phyloP scores from a whole-genome alignment of 2,113 vertebrate species.

The Cyanoliseus patagonus region DNA sequence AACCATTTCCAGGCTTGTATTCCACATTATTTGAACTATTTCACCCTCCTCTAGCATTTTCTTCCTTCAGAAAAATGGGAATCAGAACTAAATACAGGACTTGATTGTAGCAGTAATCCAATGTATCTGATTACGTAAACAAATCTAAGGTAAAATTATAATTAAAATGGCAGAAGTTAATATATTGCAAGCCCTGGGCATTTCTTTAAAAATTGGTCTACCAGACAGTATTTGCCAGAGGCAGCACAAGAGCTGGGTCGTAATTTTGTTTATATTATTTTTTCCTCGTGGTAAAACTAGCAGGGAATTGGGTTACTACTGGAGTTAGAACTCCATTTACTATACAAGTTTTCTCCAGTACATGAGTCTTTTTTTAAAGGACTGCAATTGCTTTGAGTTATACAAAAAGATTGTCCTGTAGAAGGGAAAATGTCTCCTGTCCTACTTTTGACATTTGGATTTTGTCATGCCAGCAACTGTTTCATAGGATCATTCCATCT shows the following conservation, averaged over 20 bases:
- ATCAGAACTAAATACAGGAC: background rate
- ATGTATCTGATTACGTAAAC: background rate
- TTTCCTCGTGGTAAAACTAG: constrained; percentile 11
- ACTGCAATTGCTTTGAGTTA: constrained; percentile 29
- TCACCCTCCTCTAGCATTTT: background rate
- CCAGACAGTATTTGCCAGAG: background rate
- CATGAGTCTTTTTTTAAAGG: background rate
- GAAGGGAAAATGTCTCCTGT: constrained; percentile 35
- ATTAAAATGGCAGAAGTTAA: constrained; percentile 10
- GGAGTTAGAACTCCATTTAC: constrained; percentile 31
- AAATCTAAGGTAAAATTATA: constrained; percentile 13
- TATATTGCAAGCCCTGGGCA: background rate
- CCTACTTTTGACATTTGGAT: constrained; percentile 39
- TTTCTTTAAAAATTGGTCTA: background rate
- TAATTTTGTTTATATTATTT: background rate
- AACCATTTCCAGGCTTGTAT: background rate
- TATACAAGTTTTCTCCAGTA: constrained; percentile 49
- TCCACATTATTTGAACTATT: background rate
- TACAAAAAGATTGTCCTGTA: constrained; percentile 46
- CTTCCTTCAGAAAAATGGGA: background rate
- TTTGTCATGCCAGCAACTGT: constrained; percentile 26
- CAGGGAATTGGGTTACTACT: background rate
- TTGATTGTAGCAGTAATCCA: background rate
- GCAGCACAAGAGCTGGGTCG: background rate
- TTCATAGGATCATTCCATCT: background rate